Conservation (phyloP, 1,140 invertebrate genomes). For the Arctopsyche grandis region DNA sequence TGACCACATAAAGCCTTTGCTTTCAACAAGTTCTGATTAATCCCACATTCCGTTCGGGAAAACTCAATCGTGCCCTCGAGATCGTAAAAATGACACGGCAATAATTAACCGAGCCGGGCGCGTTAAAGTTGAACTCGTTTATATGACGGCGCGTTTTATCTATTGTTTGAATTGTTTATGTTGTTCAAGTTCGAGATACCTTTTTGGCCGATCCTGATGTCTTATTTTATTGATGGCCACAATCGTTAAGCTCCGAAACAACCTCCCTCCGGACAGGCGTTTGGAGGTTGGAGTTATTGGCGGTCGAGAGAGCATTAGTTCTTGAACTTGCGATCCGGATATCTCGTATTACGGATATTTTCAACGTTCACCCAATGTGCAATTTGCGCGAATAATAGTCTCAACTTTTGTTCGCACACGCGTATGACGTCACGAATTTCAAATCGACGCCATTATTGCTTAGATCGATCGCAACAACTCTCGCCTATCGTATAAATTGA, state of each 20-base stretch:
- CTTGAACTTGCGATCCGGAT: neutral
- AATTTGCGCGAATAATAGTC: neutral
- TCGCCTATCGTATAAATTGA: neutral
- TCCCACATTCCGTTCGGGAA: neutral
- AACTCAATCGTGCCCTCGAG: neutral
- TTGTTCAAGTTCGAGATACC: neutral
- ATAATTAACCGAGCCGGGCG: neutral
- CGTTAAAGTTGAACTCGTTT: neutral
- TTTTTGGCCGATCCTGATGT: constrained; percentile 7
- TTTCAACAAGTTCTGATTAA: no score
- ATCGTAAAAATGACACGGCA: neutral
- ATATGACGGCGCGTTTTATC: neutral
- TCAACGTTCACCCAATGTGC: neutral
- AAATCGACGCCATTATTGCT: neutral
- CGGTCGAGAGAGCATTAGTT: constrained; percentile 26
- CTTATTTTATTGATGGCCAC: constrained; percentile 33
- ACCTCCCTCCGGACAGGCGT: neutral
- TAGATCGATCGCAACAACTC: no score
- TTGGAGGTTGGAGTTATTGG: constrained; percentile 3
- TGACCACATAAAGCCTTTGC: no score
- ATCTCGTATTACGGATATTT: neutral
- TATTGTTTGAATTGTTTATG: neutral
- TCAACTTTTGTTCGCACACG: neutral
- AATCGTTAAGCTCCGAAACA: constrained; percentile 11
- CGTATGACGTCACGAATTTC: neutral